Base-by-base conservation (phyloP, 2,113 vertebrate genomes). In the Nycticebus coucang region DNA sequence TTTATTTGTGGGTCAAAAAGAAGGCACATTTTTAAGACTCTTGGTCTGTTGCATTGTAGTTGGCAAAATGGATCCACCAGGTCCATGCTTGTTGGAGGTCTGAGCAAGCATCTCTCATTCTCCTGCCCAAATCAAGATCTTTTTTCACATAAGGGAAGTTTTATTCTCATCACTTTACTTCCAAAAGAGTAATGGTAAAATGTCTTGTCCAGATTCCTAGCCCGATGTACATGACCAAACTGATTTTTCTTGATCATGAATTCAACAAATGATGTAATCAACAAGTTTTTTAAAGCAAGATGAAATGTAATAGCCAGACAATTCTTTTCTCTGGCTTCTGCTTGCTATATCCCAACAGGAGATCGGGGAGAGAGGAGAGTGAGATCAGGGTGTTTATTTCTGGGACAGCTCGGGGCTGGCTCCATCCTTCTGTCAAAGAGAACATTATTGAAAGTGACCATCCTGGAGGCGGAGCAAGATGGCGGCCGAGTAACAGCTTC, bases 41-140 rank as follows among this genome's bases (percentile, higher is more conserved):
- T 90, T 22, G 7, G 7, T 55, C 50, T 45, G 1, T 30, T 30
- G 41, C 24, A 19, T 14, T 62, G 26, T 33, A 24, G 19, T 53
- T 41, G 50, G 33, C 66, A 28, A 6, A 53, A 22, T 3, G 37
- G 24, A 26, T 14, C 37, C 37, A 55, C 19, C 30, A 2, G 5
- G 9, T 50, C 8, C 15, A 1, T 4, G 53, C 33, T 17, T 11
- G 35, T 79, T 33, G 60, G 13, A 8, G 35, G 35, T 17, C 8
- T 33, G 15, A 55, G 4, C 0, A 2, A 19, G 30, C 0, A 10
- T 30, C 22, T 74, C 19, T 4, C 45, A 4, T 1, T 64, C 28
- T 12, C 7, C 11, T 64, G 18, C 33, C 12, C 35, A 17, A 37
- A 77, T 35, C 13, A 21, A 89, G 60, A 30, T 5, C 17, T 7